Evolutionary conservation across 1,140 invertebrate genomes (phyloP), one percentile per base, ranked within the genome.

Genomic region (Akabosia matsudoensis): DNA sequence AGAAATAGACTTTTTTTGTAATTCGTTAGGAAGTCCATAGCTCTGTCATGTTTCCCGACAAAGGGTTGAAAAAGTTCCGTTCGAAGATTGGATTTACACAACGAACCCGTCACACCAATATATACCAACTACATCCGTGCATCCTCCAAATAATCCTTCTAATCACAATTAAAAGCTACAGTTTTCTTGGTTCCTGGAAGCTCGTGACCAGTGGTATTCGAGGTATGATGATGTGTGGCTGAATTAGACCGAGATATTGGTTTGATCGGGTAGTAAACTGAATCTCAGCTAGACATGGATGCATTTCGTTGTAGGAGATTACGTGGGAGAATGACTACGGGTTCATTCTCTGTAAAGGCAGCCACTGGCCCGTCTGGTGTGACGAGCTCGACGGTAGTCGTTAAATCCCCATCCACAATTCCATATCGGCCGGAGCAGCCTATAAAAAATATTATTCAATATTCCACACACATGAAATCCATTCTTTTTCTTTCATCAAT

Each of bases 111-210:
- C n/a, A n/a, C n/a, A n/a, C n/a, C n/a, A n/a, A n/a, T n/a, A n/a
- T n/a, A n/a, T n/a, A n/a, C n/a, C n/a, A n/a, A n/a, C n/a, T n/a
- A n/a, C n/a, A n/a, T n/a, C n/a, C n/a, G n/a, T n/a, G n/a, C n/a
- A n/a, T n/a, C n/a, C n/a, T n/a, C n/a, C n/a, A n/a, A n/a, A n/a
- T n/a, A n/a, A n/a, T n/a, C 24, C 31, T 30, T 13, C 61, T 67
- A 67, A 67, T 67, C 61, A 30, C 61, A 67, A 67, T 67, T 67
- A 67, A 67, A 67, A 30, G 31, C 61, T 67, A 67, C 61, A 4
- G 61, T 67, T 67, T 67, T 67, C 61, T 67, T 67, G 61, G 61
- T 67, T 67, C 61, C 61, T 31, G 61, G 28, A 67, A 67, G 61
- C 61, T 67, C 61, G 3, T 67, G 61, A 30, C 61, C 61, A 30